A percentile compares a stretch with the other conserved stretches of the same genome.
Evolutionary conservation across 2,113 vertebrate species (phyloP).

Genomic region (Limnothrissa miodon): DNA sequence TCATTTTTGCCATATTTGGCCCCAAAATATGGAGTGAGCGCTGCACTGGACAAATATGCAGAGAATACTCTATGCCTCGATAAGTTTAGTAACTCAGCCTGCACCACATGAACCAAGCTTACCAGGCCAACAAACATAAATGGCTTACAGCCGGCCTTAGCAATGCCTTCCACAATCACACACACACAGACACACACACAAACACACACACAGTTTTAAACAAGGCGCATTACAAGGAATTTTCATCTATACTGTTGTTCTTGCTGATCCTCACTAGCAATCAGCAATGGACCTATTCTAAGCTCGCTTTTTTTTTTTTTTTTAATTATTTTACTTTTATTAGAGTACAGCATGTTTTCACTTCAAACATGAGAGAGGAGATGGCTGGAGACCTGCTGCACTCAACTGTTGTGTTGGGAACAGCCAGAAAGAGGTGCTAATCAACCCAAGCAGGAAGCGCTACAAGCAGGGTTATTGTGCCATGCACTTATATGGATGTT

Average conservation of each 20-base stretch:
- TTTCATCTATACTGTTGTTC: background rate
- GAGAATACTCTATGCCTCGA: too few relatives aligned
- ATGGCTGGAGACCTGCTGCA: background rate
- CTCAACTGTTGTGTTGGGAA: background rate
- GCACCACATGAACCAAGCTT: too few relatives aligned
- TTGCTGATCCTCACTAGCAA: background rate
- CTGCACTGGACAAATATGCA: too few relatives aligned
- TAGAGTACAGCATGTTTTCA: background rate
- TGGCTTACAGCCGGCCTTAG: too few relatives aligned
- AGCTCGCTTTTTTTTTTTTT: background rate
- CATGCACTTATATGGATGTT: background rate
- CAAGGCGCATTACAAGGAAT: too few relatives aligned
- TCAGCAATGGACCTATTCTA: background rate
- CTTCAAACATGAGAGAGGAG: background rate
- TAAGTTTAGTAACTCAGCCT: too few relatives aligned
- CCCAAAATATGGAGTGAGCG: too few relatives aligned
- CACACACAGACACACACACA: too few relatives aligned
- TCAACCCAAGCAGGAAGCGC: background rate
- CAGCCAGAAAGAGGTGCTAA: slow-evolving; percentile 37
- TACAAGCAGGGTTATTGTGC: background rate
- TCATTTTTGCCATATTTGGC: too few relatives aligned
- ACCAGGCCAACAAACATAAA: too few relatives aligned
- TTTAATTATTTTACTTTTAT: background rate
- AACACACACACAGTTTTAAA: too few relatives aligned
- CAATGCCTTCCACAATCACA: too few relatives aligned